phyloP scores from a whole-genome alignment of 2,888 invertebrate genomes.

The Blomia tropicalis region DNA sequence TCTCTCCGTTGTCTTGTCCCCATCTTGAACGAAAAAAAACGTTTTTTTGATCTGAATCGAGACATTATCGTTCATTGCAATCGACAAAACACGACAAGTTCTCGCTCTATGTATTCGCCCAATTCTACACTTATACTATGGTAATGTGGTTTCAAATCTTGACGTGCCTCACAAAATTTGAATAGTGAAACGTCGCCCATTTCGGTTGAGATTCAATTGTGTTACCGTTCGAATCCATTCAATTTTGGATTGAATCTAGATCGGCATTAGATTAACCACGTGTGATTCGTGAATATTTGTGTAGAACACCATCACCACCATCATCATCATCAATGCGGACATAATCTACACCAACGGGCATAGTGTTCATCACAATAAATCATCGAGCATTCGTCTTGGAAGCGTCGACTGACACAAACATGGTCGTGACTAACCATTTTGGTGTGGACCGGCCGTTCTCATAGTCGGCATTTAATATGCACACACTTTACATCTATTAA shows the following conservation, averaged over 20 bases:
- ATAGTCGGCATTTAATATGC: too few relatives aligned
- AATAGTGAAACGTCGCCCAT: too few relatives aligned
- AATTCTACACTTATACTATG: not conserved
- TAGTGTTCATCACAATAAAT: not conserved
- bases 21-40: too few relatives aligned
- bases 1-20: not conserved
- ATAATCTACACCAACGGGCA: too few relatives aligned
- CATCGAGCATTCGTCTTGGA: too few relatives aligned
- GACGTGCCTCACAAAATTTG: conserved; percentile 7
- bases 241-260: not conserved
- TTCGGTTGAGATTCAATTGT: too few relatives aligned
- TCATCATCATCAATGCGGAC: too few relatives aligned
- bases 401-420: not conserved
- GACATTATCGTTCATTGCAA: not conserved
- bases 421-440: conserved; percentile 13
- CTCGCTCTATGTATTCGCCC: not conserved
- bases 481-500: too few relatives aligned
- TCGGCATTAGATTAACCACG: not conserved
- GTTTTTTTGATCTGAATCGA: not conserved
- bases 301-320: too few relatives aligned
- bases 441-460: too few relatives aligned
- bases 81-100: not conserved
- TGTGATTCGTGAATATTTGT: not conserved
- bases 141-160: too few relatives aligned
- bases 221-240: not conserved